Evolutionary conservation across 2,888 invertebrate species (phyloP), one percentile per base, ranked within the genome.

Genomic region (Xanthorhoe designata): DNA sequence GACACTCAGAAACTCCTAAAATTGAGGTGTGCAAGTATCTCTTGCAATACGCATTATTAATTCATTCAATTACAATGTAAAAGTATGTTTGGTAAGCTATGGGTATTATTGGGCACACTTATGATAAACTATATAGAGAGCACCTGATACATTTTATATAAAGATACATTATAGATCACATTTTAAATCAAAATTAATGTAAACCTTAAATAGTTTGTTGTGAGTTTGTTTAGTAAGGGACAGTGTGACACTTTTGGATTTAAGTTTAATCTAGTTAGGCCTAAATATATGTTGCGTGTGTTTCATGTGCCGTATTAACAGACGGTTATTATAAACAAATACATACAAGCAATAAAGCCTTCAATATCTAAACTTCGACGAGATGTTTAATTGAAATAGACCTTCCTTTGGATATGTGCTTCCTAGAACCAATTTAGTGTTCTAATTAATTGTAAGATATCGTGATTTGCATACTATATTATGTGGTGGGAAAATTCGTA

Each of bases 331-430:
- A 9, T 60, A 42, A 52, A 35, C 10, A 56, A 32, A 38, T 49
- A 57, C 51, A 4, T 51, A 63, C 42, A 50, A n/a, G 35, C 56
- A 63, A 62, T 62, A 50, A 56, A 56, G 52, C 56, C 55, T 65
- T 58, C 52, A 35, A 57, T 58, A 57, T 52, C 45, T 45, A 65
- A 65, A 64, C 59, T 59, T 64, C 49, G 35, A 32, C 17, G 10
- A 10, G 32, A 61, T 47, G 15, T 61, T 53, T 54, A 35, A 61
- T 61, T 61, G 53, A 55, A 50, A 15, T 42, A 9, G 50, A 55
- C 61, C 55, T 55, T 61, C 54, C 49, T 55, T 62, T 38, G 42
- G 17, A 47, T 45, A n/a, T 38, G 42, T 7, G 42, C 18, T 62
- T 62, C 61, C 55, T 42, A 56, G 47, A 17, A 61, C 4, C 45